Base-by-base conservation (phyloP, 2,113 vertebrate species). In the Ornithorhynchus anatinus region DNA sequence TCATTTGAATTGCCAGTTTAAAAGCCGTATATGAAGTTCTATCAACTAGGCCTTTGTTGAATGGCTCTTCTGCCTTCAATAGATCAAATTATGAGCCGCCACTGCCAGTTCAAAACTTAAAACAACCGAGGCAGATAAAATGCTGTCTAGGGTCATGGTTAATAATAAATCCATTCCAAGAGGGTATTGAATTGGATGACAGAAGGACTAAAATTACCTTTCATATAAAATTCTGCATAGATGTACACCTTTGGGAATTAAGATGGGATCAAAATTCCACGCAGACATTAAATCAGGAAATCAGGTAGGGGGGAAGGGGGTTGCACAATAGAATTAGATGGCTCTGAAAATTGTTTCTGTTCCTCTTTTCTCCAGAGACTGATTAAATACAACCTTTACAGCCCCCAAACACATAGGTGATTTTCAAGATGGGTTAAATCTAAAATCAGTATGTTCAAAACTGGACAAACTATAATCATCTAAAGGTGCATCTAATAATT, bases 121-220 rank as follows among this genome's bases (percentile, higher is more conserved):
- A 38, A 19, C 47, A 50, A 27, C 25, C 43, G 61, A 62, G 45
- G 60, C 84, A 73, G 85, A 84, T 80, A 82, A 91, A 86, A 79
- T 75, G 81, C 61, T 77, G 31, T 79, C 73, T 84, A 81, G 61
- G 81, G 65, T 74, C 54, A 80, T 79, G 72, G 72, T 86, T 84
- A 84, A 72, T 81, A 84, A 86, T 84, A 87, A 87, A 78, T 89
- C 32, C 27, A 56, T 72, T 78, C 71, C 78, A 40, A 79, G 73
- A 84, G 32, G 80, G 60, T 67, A 80, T 68, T 86, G 84, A 88
- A 75, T 75, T 84, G 77, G 53, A 84, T 88, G 70, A 67, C 50
- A 79, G 62, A 88, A 51, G 36, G 66, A 22, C 77, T 88, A 88
- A 86, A 88, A 88, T 86, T 82, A 66, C 71, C 48, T 64, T 88